Percentiles rank a stretch among this genome's conserved stretches.
Evolutionary conservation across 2,797 vertebrate species (phyloP).

Genomic region (Threskiornis aethiopicus): DNA sequence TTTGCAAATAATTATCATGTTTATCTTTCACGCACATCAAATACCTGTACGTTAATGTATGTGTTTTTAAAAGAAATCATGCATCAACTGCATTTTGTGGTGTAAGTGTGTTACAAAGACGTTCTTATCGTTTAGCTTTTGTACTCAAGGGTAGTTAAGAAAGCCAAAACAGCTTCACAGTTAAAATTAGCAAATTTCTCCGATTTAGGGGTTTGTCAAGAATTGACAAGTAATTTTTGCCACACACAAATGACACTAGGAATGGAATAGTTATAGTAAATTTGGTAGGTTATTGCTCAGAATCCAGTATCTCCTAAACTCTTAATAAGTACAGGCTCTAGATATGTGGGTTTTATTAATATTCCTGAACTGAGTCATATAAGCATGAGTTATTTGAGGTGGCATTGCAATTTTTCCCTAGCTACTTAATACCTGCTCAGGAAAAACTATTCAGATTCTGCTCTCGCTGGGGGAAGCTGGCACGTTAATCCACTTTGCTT

Average conservation of each 20-base stretch:
- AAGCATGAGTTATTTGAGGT: slow-evolving; percentile 39
- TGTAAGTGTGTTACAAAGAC: neutral
- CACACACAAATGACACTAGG: neutral
- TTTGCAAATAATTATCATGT: neutral
- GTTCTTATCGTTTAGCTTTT: neutral
- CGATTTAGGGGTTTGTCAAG: neutral
- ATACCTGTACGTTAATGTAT: neutral
- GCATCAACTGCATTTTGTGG: neutral
- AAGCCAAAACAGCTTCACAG: neutral
- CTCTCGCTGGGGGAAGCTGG: slow-evolving; percentile 17
- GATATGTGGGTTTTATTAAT: slow-evolving; percentile 29
- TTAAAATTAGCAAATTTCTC: neutral
- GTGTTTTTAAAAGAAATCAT: neutral
- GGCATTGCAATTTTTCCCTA: neutral
- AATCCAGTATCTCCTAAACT: neutral
- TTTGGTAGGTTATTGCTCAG: neutral
- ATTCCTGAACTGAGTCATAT: slow-evolving; percentile 11
- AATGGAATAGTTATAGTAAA: neutral
- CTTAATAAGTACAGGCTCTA: neutral
- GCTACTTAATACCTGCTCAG: neutral
- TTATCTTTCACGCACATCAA: neutral
- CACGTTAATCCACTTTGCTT: slow-evolving; percentile 30
- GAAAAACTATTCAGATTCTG: slow-evolving; percentile 9
- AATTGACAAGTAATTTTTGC: neutral
- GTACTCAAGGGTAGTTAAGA: neutral